Conservation (phyloP, 2,797 vertebrate genomes). For the Anas bahamensis region DNA sequence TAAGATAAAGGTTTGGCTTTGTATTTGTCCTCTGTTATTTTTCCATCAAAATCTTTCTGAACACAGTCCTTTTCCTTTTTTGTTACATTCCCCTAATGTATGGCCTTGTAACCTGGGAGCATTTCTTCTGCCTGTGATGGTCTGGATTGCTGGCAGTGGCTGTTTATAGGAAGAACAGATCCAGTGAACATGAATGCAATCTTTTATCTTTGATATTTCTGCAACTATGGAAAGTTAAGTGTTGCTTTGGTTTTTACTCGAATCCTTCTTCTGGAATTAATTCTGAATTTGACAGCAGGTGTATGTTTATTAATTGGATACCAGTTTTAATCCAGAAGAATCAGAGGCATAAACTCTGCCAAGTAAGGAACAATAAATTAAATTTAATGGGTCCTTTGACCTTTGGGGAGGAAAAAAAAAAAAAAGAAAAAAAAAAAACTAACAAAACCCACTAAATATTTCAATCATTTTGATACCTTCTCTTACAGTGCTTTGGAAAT, state of each 20-base stretch:
- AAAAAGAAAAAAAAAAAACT: too few relatives aligned
- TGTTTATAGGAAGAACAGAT: not conserved
- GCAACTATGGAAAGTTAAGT: not conserved
- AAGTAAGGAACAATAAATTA: not conserved
- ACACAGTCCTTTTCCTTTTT: not conserved
- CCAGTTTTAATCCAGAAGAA: not conserved
- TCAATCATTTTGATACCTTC: not conserved
- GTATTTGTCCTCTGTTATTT: not conserved
- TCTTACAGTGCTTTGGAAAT: not conserved
- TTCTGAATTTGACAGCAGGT: not conserved
- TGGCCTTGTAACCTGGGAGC: not conserved
- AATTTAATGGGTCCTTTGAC: not conserved
- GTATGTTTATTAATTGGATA: not conserved
- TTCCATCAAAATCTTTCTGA: not conserved
- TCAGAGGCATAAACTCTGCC: not conserved
- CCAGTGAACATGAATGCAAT: not conserved
- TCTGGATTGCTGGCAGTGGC: not conserved
- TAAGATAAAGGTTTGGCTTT: not conserved
- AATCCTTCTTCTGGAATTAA: not conserved
- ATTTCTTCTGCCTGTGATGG: not conserved
- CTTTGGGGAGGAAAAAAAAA: not conserved
- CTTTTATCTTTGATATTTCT: not conserved
- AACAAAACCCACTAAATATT: not conserved
- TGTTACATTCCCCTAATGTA: not conserved
- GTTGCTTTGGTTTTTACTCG: not conserved